These are phyloP conservation scores for Yponomeuta cagnagella DNA, from an alignment of 2,888 invertebrate genomes.

Conservation along the genomic window DNA sequence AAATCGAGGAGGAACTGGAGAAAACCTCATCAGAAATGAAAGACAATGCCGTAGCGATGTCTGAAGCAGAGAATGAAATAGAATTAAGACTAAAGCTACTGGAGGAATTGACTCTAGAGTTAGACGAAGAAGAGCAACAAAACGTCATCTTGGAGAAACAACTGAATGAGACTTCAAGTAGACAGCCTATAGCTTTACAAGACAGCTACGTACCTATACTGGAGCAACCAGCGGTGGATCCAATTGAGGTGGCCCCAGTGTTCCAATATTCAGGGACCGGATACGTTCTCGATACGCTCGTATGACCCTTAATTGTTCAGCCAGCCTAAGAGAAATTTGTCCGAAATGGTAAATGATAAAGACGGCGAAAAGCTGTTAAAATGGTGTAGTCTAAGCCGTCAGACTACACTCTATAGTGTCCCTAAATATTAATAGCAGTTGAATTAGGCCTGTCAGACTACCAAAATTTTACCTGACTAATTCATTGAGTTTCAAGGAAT, in stretches of 20 bases:
- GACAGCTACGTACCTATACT: constrained; percentile 66
- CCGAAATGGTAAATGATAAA: neutral
- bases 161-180: constrained; percentile 60
- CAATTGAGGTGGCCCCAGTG: neutral
- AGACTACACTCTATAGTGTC: too few species aligned
- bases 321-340: neutral
- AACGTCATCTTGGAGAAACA: constrained; percentile 66
- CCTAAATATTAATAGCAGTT: too few species aligned
- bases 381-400: too few species aligned
- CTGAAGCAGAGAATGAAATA: constrained; percentile 68
- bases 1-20: constrained; percentile 71
- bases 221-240: constrained; percentile 38
- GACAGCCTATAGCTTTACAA: constrained; percentile 63
- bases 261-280: constrained; percentile 33
- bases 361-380: neutral
- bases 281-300: constrained; percentile 65
- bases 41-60: constrained; percentile 65
- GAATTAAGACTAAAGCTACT: constrained; percentile 71
- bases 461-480: too few species aligned
- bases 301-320: constrained; percentile 47
- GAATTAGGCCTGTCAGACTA: too few species aligned
- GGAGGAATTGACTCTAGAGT: constrained; percentile 70
- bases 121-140: constrained; percentile 69
- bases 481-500: too few species aligned
- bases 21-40: constrained; percentile 71